Evolutionary conservation across 2,113 vertebrate species (phyloP).

Genomic region (Engraulis encrasicolus): DNA sequence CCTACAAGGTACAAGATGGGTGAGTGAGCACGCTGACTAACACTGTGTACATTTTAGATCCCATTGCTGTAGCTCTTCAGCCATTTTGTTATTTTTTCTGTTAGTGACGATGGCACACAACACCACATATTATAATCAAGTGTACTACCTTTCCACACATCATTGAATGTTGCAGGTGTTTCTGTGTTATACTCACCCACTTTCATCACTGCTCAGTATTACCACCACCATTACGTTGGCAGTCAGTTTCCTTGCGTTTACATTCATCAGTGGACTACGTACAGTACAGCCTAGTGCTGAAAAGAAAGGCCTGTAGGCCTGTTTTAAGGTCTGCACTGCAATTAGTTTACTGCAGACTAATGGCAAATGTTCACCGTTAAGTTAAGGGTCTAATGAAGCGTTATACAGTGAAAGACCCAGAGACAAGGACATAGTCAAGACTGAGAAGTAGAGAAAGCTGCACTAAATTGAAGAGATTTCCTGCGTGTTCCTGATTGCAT

Average conservation of each 20-base stretch:
- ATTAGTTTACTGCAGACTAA: neutral
- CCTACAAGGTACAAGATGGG: neutral
- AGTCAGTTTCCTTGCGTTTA: neutral
- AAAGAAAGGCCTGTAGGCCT: neutral
- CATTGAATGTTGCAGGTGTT: neutral
- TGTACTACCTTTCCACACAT: too few relatives aligned
- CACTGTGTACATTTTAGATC: neutral
- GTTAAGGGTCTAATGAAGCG: neutral
- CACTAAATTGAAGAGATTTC: neutral
- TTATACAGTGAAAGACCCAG: neutral
- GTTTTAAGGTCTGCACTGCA: neutral
- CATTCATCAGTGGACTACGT: neutral
- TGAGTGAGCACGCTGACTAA: neutral
- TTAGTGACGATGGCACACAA: too few relatives aligned
- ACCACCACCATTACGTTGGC: neutral
- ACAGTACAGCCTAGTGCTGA: neutral
- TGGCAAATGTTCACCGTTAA: neutral
- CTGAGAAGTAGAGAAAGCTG: neutral
- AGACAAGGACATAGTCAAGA: neutral
- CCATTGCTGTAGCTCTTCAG: neutral
- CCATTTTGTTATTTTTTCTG: too few relatives aligned
- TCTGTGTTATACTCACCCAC: neutral
- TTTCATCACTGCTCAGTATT: neutral
- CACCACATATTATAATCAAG: too few relatives aligned
- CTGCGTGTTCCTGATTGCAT: neutral